A percentile compares a stretch with the other conserved stretches of the same genome.
These are phyloP conservation scores for Marcusenius ussheri DNA, from an alignment of 2,113 vertebrate genomes.

Conservation along the genomic window DNA sequence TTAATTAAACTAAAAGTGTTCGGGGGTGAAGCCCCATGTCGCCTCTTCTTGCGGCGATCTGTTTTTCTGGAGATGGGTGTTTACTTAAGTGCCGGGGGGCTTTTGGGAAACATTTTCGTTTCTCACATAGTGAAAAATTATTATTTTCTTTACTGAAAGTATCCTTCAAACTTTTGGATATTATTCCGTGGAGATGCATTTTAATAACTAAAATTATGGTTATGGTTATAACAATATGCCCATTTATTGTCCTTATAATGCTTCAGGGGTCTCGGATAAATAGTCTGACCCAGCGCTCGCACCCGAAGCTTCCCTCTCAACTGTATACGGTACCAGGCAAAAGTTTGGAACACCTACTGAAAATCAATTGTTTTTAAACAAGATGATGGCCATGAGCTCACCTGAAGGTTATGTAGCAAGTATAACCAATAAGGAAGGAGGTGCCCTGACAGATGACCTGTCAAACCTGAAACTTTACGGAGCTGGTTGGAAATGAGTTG, in stretches of 20 bases:
- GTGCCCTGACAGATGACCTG: background rate
- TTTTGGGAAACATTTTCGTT: background rate
- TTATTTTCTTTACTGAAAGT: background rate
- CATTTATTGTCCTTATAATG: background rate
- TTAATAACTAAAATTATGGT: background rate
- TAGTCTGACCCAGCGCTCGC: background rate
- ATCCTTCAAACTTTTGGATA: background rate
- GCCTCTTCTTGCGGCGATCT: background rate
- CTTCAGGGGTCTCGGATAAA: background rate
- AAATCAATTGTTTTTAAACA: background rate
- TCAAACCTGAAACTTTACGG: background rate
- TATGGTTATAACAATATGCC: background rate
- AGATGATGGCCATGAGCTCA: background rate
- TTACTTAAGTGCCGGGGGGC: background rate
- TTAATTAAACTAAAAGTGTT: conserved; percentile 42
- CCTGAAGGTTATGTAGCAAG: background rate
- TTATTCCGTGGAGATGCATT: background rate
- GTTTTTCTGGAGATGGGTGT: background rate
- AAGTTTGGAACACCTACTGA: background rate
- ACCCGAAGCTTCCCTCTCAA: background rate
- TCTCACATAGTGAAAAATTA: background rate
- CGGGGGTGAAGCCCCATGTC: conserved; percentile 7
- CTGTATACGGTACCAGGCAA: background rate
- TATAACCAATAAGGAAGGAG: background rate
- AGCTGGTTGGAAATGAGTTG: background rate